A percentile compares a stretch with the other conserved stretches of the same genome.
phyloP scores from a whole-genome alignment of 2,888 invertebrate species.

The Zhengitettix transpicula region DNA sequence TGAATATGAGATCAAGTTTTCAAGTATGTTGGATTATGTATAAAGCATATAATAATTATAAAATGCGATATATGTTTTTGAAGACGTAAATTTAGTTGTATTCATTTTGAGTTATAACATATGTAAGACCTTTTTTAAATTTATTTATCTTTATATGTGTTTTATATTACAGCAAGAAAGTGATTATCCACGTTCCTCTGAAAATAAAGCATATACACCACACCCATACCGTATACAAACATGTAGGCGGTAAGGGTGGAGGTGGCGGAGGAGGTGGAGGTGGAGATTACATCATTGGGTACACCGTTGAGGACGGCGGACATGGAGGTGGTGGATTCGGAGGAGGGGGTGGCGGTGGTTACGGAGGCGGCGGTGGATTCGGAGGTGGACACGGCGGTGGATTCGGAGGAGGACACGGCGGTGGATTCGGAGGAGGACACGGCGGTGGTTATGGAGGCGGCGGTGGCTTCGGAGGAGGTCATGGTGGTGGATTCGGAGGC shows the following conservation, averaged over 20 bases:
- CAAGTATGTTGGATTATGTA: too few relatives aligned
- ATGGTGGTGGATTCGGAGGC: background rate
- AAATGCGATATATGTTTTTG: too few relatives aligned
- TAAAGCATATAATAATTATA: too few relatives aligned
- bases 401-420: background rate
- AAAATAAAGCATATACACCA: background rate
- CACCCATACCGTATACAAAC: background rate
- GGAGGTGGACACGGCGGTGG: background rate
- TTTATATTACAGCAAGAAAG: background rate
- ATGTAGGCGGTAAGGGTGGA: background rate
- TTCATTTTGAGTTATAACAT: too few relatives aligned
- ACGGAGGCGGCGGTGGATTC: background rate
- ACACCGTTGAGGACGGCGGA: background rate
- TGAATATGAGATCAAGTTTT: too few relatives aligned
- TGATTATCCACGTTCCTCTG: background rate
- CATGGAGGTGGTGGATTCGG: background rate
- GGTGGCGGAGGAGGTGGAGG: background rate
- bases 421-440: background rate
- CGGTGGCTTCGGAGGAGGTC: background rate
- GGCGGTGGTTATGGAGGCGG: background rate
- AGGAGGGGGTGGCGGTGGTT: background rate
- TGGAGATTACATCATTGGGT: background rate
- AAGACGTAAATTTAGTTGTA: too few relatives aligned
- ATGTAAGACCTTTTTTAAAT: too few relatives aligned
- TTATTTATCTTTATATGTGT: too few relatives aligned